A percentile compares a stretch with the other conserved stretches of the same genome.
These are phyloP conservation scores for Hirtodrosophila duncani DNA, from an alignment of 2,888 invertebrate genomes.

Conservation along the genomic window DNA sequence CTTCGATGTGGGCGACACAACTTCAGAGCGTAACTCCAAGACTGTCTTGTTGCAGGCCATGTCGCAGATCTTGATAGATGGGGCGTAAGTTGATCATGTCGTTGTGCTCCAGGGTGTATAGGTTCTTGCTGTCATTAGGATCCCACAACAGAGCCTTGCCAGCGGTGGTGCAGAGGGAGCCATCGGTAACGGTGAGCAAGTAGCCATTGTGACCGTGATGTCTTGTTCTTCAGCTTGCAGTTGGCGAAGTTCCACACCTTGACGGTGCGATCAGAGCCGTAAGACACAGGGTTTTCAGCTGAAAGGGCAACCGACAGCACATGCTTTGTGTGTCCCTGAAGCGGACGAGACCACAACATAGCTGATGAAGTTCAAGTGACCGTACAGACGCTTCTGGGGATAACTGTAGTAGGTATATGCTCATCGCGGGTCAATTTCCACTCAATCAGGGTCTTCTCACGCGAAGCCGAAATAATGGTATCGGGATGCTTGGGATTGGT, in stretches of 20 bases:
- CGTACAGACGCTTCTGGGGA: constrained; percentile 96
- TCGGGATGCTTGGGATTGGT: constrained; percentile 99
- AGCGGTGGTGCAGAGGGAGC: constrained; percentile 99
- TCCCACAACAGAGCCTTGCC: constrained; percentile 99
- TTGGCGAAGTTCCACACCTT: constrained; percentile 99
- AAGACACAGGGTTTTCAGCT: constrained; percentile 98
- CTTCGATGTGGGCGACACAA: constrained; percentile 86
- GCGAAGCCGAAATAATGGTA: constrained; percentile 97
- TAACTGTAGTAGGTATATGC: constrained; percentile 96
- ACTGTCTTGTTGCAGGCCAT: constrained; percentile 99
- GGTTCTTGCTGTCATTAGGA: constrained; percentile 98
- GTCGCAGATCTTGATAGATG: constrained; percentile 99
- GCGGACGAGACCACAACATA: constrained; percentile 99
- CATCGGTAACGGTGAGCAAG: constrained; percentile 98
- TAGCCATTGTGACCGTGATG: constrained; percentile 98
- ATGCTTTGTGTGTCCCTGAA: constrained; percentile 99
- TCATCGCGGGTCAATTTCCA: constrained; percentile 99
- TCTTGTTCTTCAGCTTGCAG: constrained; percentile 98
- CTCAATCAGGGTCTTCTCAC: constrained; percentile 96
- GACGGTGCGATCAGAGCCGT: constrained; percentile 98
- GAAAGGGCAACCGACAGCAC: constrained; percentile 99
- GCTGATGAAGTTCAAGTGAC: constrained; percentile 99
- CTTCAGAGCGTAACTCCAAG: constrained; percentile 98
- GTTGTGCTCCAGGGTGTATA: constrained; percentile 98
- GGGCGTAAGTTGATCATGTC: constrained; percentile 99